Evolutionary conservation across 2,888 invertebrate species (phyloP).

Genomic region (Erebia palarica): DNA sequence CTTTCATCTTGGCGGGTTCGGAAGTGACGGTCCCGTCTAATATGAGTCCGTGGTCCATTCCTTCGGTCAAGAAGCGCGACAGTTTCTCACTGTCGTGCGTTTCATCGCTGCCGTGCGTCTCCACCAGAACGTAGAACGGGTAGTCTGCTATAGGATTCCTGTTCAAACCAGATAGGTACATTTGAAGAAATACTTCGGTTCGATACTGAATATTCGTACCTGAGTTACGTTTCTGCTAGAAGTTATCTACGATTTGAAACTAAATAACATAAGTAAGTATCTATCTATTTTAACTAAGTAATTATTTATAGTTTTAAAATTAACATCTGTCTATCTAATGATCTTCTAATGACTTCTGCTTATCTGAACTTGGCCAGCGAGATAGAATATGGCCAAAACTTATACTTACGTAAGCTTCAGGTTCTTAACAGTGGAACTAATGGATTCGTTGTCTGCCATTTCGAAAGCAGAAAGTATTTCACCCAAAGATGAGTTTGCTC

Average conservation of each 20-base stretch:
- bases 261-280: no score
- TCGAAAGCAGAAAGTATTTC: conserved; percentile 98
- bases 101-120: conserved; percentile 93
- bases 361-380: no score
- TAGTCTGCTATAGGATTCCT: conserved; percentile 84
- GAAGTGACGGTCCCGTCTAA: conserved; percentile 92
- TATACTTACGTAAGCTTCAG: conserved; percentile 74
- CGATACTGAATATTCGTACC: no score
- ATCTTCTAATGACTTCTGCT: no score
- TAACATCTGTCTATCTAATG: no score
- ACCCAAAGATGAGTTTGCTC: conserved; percentile 88
- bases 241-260: no score
- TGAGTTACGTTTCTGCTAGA: no score
- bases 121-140: conserved; percentile 93
- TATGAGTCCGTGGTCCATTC: conserved; percentile 87
- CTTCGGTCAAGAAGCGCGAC: conserved; percentile 87
- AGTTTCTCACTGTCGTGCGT: conserved; percentile 95
- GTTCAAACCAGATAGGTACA: neutral
- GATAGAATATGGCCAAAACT: no score
- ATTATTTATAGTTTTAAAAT: no score
- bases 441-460: conserved; percentile 91
- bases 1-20: conserved; percentile 92
- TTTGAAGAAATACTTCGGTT: no score
- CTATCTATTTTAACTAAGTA: no score
- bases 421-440: conserved; percentile 85